Conservation (phyloP, 2,113 vertebrate species). For the Myiopsitta monachus region DNA sequence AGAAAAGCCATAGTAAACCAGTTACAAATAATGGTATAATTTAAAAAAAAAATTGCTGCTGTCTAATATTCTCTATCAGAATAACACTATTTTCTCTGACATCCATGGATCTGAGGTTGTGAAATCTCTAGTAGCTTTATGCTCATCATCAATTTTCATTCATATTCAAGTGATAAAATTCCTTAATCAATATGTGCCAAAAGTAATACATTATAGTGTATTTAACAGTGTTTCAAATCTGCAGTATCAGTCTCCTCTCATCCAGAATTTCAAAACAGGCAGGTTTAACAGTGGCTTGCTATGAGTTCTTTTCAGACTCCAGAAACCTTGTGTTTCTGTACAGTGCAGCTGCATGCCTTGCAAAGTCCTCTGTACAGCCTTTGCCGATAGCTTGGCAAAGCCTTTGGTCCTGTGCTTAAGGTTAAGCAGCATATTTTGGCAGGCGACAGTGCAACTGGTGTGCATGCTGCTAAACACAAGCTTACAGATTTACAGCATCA, state of each 20-base stretch:
- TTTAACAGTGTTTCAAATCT: background rate
- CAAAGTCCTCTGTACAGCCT: background rate
- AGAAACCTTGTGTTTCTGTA: background rate
- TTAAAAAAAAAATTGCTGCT: constrained; percentile 22
- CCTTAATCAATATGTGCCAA: background rate
- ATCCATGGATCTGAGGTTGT: background rate
- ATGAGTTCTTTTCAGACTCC: background rate
- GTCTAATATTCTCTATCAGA: constrained; percentile 13
- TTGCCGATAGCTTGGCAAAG: background rate
- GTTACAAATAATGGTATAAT: constrained; percentile 1
- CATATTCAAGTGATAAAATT: background rate
- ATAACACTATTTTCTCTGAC: background rate
- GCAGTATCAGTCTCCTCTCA: background rate
- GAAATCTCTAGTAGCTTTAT: background rate
- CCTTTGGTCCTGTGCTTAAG: background rate
- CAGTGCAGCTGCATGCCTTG: background rate
- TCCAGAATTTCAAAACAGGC: background rate
- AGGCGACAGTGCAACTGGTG: background rate
- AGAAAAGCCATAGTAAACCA: background rate
- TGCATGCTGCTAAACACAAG: background rate
- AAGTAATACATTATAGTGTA: background rate
- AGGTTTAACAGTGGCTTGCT: background rate
- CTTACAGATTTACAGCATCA: background rate
- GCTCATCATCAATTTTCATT: background rate
- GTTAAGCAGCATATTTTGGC: background rate